Conservation (phyloP, 30 jellyfish, hydroid and myxozoan species). For the Nemopilema nomurai region DNA sequence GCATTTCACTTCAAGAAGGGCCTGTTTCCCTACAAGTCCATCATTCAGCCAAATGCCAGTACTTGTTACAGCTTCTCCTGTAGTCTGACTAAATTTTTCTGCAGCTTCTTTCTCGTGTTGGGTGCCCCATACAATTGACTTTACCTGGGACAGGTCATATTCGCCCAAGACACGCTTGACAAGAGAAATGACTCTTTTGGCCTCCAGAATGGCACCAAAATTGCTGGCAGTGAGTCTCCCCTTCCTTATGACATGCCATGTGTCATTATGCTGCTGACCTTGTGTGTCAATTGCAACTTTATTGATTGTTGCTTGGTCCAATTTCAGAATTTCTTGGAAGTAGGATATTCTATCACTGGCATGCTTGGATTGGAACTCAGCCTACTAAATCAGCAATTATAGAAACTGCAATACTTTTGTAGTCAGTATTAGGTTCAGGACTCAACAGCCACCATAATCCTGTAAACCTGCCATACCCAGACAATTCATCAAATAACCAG, state of each 20-base stretch:
- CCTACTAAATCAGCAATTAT: background rate
- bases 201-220: background rate
- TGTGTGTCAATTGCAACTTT: no score
- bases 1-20: no score
- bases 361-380: background rate
- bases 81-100: background rate
- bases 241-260: no score
- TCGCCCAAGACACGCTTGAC: background rate
- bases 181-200: background rate
- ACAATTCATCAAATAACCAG: background rate
- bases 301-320: no score
- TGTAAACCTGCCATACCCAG: background rate
- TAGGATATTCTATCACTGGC: background rate
- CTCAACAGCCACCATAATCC: background rate
- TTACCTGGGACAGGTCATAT: background rate
- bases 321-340: no score
- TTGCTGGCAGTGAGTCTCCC: no score
- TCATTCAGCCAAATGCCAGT: no score
- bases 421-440: no score
- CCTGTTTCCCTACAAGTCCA: no score
- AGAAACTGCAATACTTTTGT: background rate
- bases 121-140: conserved; percentile 1
- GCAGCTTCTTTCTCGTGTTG: conserved; percentile 1
- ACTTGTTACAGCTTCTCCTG: conserved; percentile 4
- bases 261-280: no score